A percentile compares a stretch with the other conserved stretches of the same genome.
phyloP scores from a whole-genome alignment of 2,113 vertebrate genomes.

The Microcebus jonahi region DNA sequence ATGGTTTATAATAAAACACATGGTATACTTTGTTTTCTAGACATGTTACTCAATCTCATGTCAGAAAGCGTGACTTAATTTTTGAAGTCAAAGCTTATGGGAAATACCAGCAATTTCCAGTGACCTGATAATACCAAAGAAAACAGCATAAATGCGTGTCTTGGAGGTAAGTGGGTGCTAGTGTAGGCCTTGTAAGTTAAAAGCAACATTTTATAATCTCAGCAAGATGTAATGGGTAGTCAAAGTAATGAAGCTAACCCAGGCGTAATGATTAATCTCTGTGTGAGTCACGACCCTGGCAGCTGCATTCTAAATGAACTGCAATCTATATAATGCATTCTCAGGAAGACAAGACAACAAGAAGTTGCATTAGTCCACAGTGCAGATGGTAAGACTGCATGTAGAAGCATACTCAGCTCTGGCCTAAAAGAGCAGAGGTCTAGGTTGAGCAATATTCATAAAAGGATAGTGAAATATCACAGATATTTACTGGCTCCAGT shows the following conservation, averaged over 20 bases:
- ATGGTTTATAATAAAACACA: slow-evolving; percentile 8
- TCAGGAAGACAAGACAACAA: slow-evolving; percentile 83
- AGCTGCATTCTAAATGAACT: slow-evolving; percentile 86
- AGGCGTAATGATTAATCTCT: slow-evolving; percentile 87
- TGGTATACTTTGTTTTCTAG: neutral
- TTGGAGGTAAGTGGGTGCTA: slow-evolving; percentile 83
- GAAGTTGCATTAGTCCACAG: slow-evolving; percentile 81
- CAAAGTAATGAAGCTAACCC: slow-evolving; percentile 85
- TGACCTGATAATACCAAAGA: slow-evolving; percentile 74
- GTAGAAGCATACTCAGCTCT: slow-evolving; percentile 71
- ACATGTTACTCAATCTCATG: neutral
- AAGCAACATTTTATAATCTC: slow-evolving; percentile 87
- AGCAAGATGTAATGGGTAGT: slow-evolving; percentile 85
- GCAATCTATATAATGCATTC: slow-evolving; percentile 88
- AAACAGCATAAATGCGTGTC: slow-evolving; percentile 69
- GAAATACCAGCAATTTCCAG: slow-evolving; percentile 68
- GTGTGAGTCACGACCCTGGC: slow-evolving; percentile 84
- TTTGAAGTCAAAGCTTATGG: slow-evolving; percentile 66
- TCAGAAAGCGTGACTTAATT: slow-evolving; percentile 59
- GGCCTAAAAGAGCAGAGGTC: slow-evolving; percentile 81
- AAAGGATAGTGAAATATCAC: slow-evolving; percentile 78
- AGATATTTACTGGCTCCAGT: slow-evolving; percentile 69
- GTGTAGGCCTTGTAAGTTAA: slow-evolving; percentile 84
- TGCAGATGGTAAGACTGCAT: slow-evolving; percentile 78
- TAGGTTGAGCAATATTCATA: slow-evolving; percentile 80